Conservation (phyloP, 2,888 invertebrate genomes). For the Leptogaster cylindrica region DNA sequence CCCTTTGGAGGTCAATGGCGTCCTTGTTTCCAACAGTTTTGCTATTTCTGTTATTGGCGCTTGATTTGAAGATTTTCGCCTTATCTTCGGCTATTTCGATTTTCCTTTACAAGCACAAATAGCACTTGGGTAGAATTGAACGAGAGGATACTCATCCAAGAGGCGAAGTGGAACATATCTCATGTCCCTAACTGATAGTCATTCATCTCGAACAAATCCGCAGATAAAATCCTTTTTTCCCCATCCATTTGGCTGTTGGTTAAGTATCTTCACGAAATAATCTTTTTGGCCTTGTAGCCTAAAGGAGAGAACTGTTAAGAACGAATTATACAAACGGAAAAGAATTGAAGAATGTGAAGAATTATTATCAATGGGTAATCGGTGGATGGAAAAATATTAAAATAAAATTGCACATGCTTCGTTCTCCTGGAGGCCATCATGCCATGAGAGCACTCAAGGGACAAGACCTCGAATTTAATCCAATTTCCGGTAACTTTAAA, state of each 20-base stretch:
- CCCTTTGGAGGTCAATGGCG: conserved; percentile 7
- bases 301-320: no score
- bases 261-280: no score
- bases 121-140: background rate
- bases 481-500: no score
- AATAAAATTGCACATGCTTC: no score
- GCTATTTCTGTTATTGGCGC: conserved; percentile 39
- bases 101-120: conserved; percentile 8
- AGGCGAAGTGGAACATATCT: background rate
- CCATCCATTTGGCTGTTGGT: background rate
- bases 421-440: no score
- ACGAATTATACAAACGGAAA: no score
- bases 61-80: conserved; percentile 42
- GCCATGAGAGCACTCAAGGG: no score
- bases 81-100: conserved; percentile 39
- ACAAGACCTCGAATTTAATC: no score
- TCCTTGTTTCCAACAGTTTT: conserved; percentile 32
- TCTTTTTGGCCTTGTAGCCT: no score
- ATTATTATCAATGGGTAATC: no score
- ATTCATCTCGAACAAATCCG: conserved; percentile 38
- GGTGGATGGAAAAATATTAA: no score
- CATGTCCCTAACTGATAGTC: conserved; percentile 30
- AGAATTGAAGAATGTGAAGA: no score
- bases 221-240: conserved; percentile 21
- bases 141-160: conserved; percentile 1